Percentiles rank a stretch among this genome's conserved stretches.
Evolutionary conservation across 2,888 invertebrate species (phyloP).

Genomic region (Acleris laterana): DNA sequence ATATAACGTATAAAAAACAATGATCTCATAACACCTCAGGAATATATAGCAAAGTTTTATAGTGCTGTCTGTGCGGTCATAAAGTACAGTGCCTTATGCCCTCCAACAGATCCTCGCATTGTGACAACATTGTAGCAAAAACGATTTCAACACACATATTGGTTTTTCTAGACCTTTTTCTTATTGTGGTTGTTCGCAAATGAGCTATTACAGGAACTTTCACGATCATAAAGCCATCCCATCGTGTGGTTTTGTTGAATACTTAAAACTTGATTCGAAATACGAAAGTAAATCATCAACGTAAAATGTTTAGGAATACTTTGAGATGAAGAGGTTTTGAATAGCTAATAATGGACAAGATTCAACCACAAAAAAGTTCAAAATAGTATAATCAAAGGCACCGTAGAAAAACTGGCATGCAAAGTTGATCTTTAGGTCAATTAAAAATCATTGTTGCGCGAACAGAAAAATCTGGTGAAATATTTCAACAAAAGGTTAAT

Average conservation of each 20-base stretch:
- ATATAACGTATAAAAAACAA: too few relatives aligned
- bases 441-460: conserved; percentile 8
- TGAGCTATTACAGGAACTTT: not conserved
- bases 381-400: not conserved
- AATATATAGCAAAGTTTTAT: too few relatives aligned
- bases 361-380: too few relatives aligned
- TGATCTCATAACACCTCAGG: too few relatives aligned
- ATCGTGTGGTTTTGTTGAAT: too few relatives aligned
- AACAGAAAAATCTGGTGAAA: conserved; percentile 13
- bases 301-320: too few relatives aligned
- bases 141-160: conserved; percentile 10
- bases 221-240: too few relatives aligned
- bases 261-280: too few relatives aligned
- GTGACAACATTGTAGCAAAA: conserved; percentile 16
- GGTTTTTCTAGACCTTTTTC: not conserved
- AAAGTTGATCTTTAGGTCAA: not conserved
- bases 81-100: not conserved
- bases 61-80: too few relatives aligned
- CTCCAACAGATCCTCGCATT: conserved; percentile 13
- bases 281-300: too few relatives aligned
- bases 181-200: not conserved
- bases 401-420: not conserved
- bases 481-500: conserved; percentile 41
- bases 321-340: too few relatives aligned
- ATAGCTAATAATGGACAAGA: too few relatives aligned